phyloP scores from a whole-genome alignment of 2,888 invertebrate genomes.

The Ferrisia virgata region DNA sequence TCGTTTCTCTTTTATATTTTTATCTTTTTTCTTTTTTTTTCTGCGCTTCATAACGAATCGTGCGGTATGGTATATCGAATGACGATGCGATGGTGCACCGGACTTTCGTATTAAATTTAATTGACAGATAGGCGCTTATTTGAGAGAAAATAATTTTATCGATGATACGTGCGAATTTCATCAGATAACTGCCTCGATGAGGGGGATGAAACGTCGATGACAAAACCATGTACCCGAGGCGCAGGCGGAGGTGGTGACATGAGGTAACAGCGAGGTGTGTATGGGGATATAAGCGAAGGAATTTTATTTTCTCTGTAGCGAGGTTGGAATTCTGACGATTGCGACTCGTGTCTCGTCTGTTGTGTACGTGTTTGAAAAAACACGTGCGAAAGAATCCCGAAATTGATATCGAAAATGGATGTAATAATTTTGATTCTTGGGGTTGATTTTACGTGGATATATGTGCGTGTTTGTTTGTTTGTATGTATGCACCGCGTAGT shows the following conservation, averaged over 20 bases:
- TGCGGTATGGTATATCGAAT: neutral
- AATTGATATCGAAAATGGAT: neutral
- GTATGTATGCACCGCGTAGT: neutral
- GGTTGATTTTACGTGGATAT: neutral
- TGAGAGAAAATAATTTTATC: constrained; percentile 30
- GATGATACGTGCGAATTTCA: constrained; percentile 8
- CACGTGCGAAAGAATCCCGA: constrained; percentile 3
- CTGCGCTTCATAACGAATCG: neutral
- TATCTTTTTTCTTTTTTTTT: neutral
- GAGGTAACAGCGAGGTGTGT: no score
- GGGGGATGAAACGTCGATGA: neutral
- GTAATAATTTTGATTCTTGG: neutral
- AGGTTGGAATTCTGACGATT: neutral
- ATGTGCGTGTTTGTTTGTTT: no score
- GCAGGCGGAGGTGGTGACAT: neutral
- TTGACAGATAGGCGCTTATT: constrained; percentile 30
- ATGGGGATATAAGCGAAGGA: no score
- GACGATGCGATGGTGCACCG: neutral
- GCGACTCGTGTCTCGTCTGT: neutral
- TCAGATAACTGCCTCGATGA: neutral
- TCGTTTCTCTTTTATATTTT: neutral
- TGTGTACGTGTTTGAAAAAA: neutral
- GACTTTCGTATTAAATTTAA: constrained; percentile 21
- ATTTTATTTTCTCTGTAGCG: neutral
- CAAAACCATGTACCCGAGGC: neutral